phyloP scores from a whole-genome alignment of 2,888 invertebrate genomes.

The Cepaea hortensis region DNA sequence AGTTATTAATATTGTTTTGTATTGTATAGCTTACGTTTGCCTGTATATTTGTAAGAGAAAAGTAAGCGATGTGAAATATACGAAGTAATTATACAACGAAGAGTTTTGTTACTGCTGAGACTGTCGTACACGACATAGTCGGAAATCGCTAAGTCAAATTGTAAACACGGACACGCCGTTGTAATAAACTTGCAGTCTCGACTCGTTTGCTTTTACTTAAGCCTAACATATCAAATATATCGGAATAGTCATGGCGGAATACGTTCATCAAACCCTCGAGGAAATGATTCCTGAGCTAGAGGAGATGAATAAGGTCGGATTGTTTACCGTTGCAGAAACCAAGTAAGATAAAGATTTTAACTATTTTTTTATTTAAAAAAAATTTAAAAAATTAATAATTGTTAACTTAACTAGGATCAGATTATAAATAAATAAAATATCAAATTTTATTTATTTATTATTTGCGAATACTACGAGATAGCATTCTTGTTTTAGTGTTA shows the following conservation, averaged over 20 bases:
- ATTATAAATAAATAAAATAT: no score
- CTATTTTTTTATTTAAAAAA: no score
- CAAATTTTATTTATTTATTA: no score
- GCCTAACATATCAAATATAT: no score
- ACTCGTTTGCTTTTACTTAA: background rate
- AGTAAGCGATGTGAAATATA: background rate
- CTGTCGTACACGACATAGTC: background rate
- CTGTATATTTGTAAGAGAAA: no score
- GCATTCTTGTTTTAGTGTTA: no score
- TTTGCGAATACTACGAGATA: no score
- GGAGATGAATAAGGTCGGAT: constrained; percentile 40
- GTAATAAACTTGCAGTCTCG: background rate
- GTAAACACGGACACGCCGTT: constrained; percentile 8
- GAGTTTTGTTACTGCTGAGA: background rate
- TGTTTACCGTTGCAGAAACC: constrained; percentile 42
- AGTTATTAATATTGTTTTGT: no score
- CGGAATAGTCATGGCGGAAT: constrained; percentile 45
- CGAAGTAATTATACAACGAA: background rate
- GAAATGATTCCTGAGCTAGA: constrained; percentile 49
- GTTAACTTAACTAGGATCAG: no score
- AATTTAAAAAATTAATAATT: no score
- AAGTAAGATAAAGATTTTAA: constrained; percentile 15
- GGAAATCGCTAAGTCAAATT: background rate
- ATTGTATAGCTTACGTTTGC: no score
- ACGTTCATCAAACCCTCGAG: constrained; percentile 44